These are phyloP conservation scores for Euclidia mi DNA, from an alignment of 2,888 invertebrate genomes.

Conservation along the genomic window DNA sequence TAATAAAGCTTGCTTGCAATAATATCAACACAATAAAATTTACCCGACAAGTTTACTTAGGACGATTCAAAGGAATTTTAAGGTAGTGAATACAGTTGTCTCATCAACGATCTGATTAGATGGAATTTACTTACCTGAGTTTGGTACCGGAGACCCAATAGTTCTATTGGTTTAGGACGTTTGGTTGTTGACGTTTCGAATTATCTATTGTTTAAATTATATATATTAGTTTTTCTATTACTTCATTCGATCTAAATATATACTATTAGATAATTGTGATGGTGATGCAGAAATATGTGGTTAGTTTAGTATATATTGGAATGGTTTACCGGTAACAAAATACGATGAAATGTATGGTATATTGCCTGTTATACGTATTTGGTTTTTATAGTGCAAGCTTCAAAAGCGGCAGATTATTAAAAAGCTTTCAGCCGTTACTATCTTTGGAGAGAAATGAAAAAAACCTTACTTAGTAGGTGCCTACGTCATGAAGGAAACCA, in stretches of 20 bases:
- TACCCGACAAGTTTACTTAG: conserved; percentile 39
- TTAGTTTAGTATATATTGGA: too few species aligned
- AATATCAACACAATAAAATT: conserved; percentile 21
- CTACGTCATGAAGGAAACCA: too few species aligned
- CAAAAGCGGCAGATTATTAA: too few species aligned
- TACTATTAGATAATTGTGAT: neutral
- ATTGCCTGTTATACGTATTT: too few species aligned
- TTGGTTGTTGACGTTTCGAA: conserved; percentile 29
- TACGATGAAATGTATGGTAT: too few species aligned
- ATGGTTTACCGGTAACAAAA: too few species aligned
- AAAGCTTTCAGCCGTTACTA: too few species aligned
- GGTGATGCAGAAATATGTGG: too few species aligned
- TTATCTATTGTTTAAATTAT: conserved; percentile 47
- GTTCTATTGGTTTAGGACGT: conserved; percentile 52
- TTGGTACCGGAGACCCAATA: conserved; percentile 39
- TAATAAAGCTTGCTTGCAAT: conserved; percentile 11
- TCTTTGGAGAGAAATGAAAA: too few species aligned
- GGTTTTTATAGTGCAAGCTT: too few species aligned
- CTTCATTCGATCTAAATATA: conserved; percentile 11
- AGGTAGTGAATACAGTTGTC: conserved; percentile 36
- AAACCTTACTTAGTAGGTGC: too few species aligned
- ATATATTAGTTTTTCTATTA: conserved; percentile 24
- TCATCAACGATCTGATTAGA: conserved; percentile 55
- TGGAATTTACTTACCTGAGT: conserved; percentile 52
- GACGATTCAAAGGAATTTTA: conserved; percentile 46